Percentiles rank a stretch among this genome's conserved stretches.
phyloP scores from a whole-genome alignment of 37 sponge, comb jelly and placozoan genomes.

The Eunapius fragilis region DNA sequence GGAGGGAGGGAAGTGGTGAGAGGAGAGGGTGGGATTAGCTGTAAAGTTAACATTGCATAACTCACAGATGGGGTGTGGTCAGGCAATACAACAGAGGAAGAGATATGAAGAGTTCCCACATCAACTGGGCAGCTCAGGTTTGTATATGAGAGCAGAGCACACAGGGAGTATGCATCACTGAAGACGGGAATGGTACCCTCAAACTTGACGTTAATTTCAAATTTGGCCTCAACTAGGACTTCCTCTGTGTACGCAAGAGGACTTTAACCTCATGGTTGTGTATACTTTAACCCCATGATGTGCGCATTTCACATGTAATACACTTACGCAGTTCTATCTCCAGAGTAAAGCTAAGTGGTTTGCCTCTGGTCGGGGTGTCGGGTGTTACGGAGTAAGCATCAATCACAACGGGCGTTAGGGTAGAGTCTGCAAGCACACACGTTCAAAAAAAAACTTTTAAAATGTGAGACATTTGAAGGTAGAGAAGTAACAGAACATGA shows the following conservation, averaged over 20 bases:
- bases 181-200: slow-evolving; percentile 3
- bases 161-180: slow-evolving; percentile 36
- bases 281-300: neutral
- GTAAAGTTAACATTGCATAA: too few species aligned
- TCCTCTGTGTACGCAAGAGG: too few species aligned
- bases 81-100: neutral
- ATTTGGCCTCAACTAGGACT: neutral
- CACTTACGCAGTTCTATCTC: neutral
- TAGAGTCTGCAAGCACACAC: neutral
- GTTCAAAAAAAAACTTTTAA: too few species aligned
- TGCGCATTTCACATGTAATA: neutral
- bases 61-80: slow-evolving; percentile 6
- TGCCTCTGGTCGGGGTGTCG: neutral
- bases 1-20: too few species aligned
- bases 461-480: too few species aligned
- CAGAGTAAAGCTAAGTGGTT: neutral
- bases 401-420: neutral
- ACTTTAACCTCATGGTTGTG: too few species aligned
- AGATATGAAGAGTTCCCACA: slow-evolving; percentile 6
- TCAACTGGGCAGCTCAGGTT: slow-evolving; percentile 32
- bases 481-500: neutral
- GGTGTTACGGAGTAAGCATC: neutral
- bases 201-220: slow-evolving; percentile 14
- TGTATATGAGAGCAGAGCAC: slow-evolving; percentile 3
- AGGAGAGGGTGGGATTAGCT: too few species aligned